These are phyloP conservation scores for Pterocles gutturalis DNA, from an alignment of 2,113 vertebrate genomes.

Conservation along the genomic window DNA sequence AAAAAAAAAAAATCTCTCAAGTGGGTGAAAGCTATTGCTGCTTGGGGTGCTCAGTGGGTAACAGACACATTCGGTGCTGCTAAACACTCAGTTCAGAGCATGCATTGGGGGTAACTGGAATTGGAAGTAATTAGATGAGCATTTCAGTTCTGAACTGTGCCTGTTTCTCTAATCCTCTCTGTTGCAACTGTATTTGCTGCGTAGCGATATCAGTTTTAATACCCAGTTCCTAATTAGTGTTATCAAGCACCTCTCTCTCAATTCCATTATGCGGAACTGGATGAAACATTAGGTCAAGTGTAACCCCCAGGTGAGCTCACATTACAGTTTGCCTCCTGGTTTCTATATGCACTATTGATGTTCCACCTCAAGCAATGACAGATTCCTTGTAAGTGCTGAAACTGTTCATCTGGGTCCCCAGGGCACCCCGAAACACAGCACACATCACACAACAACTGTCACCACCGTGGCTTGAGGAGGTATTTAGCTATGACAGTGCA, in stretches of 20 bases:
- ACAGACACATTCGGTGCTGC: neutral
- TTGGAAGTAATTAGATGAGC: constrained; percentile 9
- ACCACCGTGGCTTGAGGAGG: neutral
- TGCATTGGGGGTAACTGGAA: neutral
- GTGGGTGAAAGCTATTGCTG: neutral
- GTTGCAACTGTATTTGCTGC: constrained; percentile 6
- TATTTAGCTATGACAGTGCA: neutral
- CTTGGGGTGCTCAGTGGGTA: neutral
- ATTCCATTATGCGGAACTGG: constrained; percentile 9
- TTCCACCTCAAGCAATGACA: neutral
- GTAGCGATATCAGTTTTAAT: constrained; percentile 23
- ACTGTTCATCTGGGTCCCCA: neutral
- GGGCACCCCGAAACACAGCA: constrained; percentile 11
- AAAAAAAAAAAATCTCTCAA: neutral
- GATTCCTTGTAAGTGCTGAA: neutral
- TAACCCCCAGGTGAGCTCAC: neutral
- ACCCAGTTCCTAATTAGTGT: constrained; percentile 31
- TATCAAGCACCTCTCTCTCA: constrained; percentile 13
- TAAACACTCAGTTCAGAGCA: neutral
- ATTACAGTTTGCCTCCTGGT: neutral
- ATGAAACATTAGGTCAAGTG: neutral
- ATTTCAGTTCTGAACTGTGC: constrained; percentile 12
- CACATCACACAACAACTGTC: neutral
- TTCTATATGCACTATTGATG: neutral
- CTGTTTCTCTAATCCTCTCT: constrained; percentile 31